Evolutionary conservation across 2,113 vertebrate species (phyloP).

Genomic region (Myrmecobius fasciatus): DNA sequence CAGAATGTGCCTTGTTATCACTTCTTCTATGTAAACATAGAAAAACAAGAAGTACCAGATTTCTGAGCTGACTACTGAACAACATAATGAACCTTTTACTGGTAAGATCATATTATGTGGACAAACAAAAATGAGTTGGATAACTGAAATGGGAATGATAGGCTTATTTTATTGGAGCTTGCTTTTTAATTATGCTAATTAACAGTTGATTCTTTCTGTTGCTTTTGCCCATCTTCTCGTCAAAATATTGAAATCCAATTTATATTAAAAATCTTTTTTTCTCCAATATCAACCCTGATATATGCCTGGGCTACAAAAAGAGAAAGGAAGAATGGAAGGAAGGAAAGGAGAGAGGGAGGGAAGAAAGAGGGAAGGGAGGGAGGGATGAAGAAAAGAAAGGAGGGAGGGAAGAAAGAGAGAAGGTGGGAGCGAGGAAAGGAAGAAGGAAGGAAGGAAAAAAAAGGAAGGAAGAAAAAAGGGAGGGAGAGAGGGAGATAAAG

Average conservation of each 20-base stretch:
- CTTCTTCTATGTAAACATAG: slow-evolving; percentile 54
- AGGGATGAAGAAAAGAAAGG: neutral
- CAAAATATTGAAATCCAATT: neutral
- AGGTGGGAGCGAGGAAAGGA: neutral
- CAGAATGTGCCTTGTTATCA: neutral
- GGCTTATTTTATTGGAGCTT: neutral
- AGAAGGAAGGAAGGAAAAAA: neutral
- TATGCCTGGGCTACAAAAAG: neutral
- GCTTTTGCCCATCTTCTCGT: neutral
- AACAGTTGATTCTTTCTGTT: slow-evolving; percentile 17
- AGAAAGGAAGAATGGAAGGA: neutral
- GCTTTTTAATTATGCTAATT: neutral
- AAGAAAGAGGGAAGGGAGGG: neutral
- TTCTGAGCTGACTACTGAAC: slow-evolving; percentile 32
- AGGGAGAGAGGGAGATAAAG: no score
- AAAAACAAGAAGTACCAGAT: slow-evolving; percentile 65
- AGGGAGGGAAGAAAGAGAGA: no score
- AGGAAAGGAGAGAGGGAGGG: no score
- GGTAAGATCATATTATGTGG: neutral
- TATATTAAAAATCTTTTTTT: neutral
- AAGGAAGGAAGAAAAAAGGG: no score
- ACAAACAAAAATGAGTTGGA: neutral
- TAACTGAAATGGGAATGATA: neutral
- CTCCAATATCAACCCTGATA: neutral
- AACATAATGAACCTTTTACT: slow-evolving; percentile 37